Evolutionary conservation across 2,888 invertebrate species (phyloP), one percentile per base, ranked within the genome.

Genomic region (Catocala fraxini): DNA sequence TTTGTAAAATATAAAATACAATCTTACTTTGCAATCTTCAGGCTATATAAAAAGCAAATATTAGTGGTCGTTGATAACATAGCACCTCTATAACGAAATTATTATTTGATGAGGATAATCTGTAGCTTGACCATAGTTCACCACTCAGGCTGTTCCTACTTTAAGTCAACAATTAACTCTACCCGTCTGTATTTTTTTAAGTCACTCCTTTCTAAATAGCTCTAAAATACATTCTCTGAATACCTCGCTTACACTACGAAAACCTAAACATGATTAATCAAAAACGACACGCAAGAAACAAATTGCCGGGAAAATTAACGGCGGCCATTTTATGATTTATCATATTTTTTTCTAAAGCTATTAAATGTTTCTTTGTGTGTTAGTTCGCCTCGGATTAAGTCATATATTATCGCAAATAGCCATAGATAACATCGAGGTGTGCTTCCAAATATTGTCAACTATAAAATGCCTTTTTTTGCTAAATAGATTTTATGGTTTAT

Each of bases 371-470:
- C 65, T 61, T 51, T 12, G 59, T 65, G 63, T 63, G 62, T 71
- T 64, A 59, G 68, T 73, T 74, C 57, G 52, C 62, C 63, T 67
- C 53, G 78, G 82, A 93, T 93, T 92, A 90, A 92, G 93, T 89
- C 90, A 92, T 93, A 92, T 90, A 87, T 93, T 91, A 90, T 82
- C 85, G 88, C 89, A 89, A 92, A 92, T 92, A 84, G 92, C 84
- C 84, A 69, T 10, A 82, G 93, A 93, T 93, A 87, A 70, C 64
- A 90, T 88, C 89, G 59, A 72, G 77, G 85, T 83, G 80, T 86
- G 74, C 80, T 80, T 72, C 75, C 61, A 76, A 70, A 73, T 70
- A 65, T 72, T 71, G 59, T 58, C 63, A 66, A 71, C 67, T 61
- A 64, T 65, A 53, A 66, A 64, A 77, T 64, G 0, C 45, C 59